phyloP scores from a whole-genome alignment of 2,797 vertebrate species.

The Sebastes melanostomus region DNA sequence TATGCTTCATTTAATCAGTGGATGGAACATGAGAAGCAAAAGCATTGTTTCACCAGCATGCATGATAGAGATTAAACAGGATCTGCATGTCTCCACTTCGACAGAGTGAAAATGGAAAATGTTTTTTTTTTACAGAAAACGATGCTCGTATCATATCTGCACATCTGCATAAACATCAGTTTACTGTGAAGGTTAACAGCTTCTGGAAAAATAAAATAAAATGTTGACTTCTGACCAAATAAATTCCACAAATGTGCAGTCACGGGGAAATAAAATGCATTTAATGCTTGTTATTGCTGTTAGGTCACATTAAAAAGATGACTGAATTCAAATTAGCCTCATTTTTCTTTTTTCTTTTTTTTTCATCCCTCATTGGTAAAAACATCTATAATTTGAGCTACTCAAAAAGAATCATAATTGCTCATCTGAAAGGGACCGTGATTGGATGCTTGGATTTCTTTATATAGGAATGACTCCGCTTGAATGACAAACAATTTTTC shows the following conservation, averaged over 20 bases:
- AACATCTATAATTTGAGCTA: constrained; percentile 67
- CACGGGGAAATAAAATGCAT: constrained; percentile 47
- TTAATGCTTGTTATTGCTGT: constrained; percentile 47
- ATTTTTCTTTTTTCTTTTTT: constrained; percentile 24
- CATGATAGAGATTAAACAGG: constrained; percentile 38
- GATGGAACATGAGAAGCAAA: constrained; percentile 60
- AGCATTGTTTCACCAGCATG: constrained; percentile 56
- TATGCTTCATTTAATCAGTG: constrained; percentile 72
- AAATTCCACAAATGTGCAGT: constrained; percentile 33
- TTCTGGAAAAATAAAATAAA: constrained; percentile 2
- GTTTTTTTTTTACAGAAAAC: constrained; percentile 5
- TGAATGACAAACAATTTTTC: constrained; percentile 70
- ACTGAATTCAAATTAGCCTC: constrained; percentile 59
- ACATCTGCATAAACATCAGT: constrained; percentile 33
- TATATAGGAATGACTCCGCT: constrained; percentile 66
- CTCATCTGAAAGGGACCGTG: constrained; percentile 69
- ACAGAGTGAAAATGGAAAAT: constrained; percentile 11
- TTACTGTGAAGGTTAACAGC: constrained; percentile 20
- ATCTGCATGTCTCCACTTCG: constrained; percentile 39
- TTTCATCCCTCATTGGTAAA: constrained; percentile 19
- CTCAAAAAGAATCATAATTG: constrained; percentile 74
- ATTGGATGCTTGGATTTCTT: constrained; percentile 74
- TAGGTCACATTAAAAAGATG: constrained; percentile 55
- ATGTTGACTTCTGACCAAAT: constrained; percentile 39
- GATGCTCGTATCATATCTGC: not conserved